These are phyloP conservation scores for Oscarella lobularis DNA, from an alignment of 37 sponge, comb jelly and placozoan species.

Conservation along the genomic window DNA sequence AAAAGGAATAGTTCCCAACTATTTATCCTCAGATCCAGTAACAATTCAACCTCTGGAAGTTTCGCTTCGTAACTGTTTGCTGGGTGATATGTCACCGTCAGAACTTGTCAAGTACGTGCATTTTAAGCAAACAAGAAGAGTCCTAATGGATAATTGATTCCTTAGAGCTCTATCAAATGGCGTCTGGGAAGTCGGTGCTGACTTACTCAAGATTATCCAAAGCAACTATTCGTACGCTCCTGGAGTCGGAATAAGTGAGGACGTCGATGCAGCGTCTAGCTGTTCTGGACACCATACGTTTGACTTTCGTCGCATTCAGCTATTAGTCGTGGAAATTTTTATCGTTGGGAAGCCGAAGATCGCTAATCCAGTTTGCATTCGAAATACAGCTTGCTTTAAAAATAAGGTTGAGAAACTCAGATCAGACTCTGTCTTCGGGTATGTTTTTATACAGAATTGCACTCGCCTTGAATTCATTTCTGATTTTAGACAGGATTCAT, in stretches of 20 bases:
- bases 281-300: not conserved
- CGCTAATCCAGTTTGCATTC: not conserved
- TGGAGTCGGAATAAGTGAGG: not conserved
- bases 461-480: too few species aligned
- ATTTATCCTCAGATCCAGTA: not conserved
- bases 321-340: not conserved
- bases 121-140: too few species aligned
- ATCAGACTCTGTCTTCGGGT: not conserved
- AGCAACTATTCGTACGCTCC: not conserved
- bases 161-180: too few species aligned
- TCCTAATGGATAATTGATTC: too few species aligned
- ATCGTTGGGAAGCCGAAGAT: not conserved
- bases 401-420: not conserved
- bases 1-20: not conserved
- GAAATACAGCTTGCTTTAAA: not conserved
- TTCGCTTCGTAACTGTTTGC: not conserved
- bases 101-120: not conserved
- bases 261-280: not conserved
- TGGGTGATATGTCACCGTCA: not conserved
- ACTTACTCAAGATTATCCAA: not conserved
- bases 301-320: not conserved
- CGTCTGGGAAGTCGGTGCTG: not conserved
- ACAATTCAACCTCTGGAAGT: not conserved
- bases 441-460: too few species aligned
- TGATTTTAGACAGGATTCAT: too few species aligned